These are phyloP conservation scores for Plutomurus gul DNA, from an alignment of 1,140 invertebrate species.

Conservation along the genomic window DNA sequence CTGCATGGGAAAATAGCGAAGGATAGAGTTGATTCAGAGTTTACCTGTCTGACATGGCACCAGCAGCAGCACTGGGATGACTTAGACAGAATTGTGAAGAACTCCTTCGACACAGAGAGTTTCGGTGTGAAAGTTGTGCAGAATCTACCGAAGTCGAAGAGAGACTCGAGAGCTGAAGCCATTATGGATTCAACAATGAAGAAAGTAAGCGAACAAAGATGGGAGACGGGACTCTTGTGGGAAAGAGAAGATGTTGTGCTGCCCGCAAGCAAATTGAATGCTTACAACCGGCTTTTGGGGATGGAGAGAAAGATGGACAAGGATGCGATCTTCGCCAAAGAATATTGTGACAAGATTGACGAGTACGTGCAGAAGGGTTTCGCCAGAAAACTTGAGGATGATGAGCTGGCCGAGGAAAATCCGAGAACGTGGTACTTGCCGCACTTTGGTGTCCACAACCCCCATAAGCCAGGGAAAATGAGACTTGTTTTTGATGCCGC, in stretches of 20 bases:
- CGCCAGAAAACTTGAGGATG: not conserved
- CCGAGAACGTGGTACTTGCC: conserved; percentile 48
- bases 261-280: not conserved
- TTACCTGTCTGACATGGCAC: not conserved
- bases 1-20: not conserved
- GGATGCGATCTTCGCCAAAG: not conserved
- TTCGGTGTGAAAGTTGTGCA: not conserved
- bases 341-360: conserved; percentile 19
- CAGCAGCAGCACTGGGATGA: too few species aligned
- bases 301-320: conserved; percentile 30
- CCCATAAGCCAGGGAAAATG: conserved; percentile 53
- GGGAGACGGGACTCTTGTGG: conserved; percentile 41
- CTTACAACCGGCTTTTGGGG: not conserved
- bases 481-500: conserved; percentile 55
- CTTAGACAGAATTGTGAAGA: too few species aligned
- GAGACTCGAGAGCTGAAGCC: not conserved
- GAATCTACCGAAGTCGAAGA: not conserved
- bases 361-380: conserved; percentile 37
- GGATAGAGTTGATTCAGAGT: not conserved
- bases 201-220: conserved; percentile 14
- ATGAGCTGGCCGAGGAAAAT: not conserved
- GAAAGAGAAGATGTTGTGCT: conserved; percentile 1
- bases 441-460: conserved; percentile 53
- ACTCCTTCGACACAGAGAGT: not conserved
- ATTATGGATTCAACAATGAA: conserved; percentile 28